phyloP scores from a whole-genome alignment of 1,140 invertebrate species.

The Bombus balteatus region DNA sequence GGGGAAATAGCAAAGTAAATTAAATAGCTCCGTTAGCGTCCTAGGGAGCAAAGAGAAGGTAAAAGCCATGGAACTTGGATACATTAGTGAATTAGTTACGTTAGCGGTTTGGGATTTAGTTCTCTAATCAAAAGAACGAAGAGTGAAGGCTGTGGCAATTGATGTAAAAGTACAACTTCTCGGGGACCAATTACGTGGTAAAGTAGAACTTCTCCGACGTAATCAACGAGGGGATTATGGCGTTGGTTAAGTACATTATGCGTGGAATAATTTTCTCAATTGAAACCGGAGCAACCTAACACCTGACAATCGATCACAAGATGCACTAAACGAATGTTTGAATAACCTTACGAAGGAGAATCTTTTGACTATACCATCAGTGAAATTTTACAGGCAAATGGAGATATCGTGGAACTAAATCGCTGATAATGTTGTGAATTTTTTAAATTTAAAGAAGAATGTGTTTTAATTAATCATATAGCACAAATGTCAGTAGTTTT shows the following conservation, averaged over 20 bases:
- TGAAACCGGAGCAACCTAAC: background rate
- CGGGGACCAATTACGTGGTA: slow-evolving; percentile 39
- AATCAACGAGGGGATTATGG: slow-evolving; percentile 45
- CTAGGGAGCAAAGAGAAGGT: slow-evolving; percentile 4
- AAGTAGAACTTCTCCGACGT: slow-evolving; percentile 27
- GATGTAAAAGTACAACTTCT: slow-evolving; percentile 51
- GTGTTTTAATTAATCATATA: background rate
- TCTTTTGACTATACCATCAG: background rate
- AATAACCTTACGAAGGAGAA: background rate
- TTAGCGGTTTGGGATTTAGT: slow-evolving; percentile 45
- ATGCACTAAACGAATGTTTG: too few relatives aligned
- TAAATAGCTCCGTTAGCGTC: slow-evolving; percentile 24
- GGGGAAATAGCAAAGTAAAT: slow-evolving; percentile 19
- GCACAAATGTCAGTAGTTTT: background rate
- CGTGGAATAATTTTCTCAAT: slow-evolving; percentile 33
- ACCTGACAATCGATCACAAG: slow-evolving; percentile 7
- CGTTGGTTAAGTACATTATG: slow-evolving; percentile 36
- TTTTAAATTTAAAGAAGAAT: background rate
- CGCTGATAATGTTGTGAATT: too few relatives aligned
- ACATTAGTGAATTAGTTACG: slow-evolving; percentile 58
- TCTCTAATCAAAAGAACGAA: slow-evolving; percentile 54
- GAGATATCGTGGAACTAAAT: too few relatives aligned
- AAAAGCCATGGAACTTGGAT: slow-evolving; percentile 30
- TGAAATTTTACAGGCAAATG: background rate
- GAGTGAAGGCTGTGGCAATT: slow-evolving; percentile 47